Evolutionary conservation across 1,140 invertebrate genomes (phyloP), one percentile per base, ranked within the genome.

Genomic region (Caenorhabditis elegans): DNA sequence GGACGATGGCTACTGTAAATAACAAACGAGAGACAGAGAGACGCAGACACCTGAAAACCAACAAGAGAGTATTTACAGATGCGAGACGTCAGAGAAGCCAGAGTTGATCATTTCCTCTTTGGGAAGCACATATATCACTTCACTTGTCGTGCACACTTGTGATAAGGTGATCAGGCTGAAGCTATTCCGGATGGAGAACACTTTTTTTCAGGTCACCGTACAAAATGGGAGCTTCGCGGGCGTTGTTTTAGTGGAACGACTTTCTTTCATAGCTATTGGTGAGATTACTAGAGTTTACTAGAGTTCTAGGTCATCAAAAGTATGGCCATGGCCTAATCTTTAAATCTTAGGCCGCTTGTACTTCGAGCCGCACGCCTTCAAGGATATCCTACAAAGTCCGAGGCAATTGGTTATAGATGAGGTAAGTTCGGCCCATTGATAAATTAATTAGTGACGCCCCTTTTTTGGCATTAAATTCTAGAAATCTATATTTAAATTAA

Each of bases 131-230:
- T 70, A 70, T 70, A 70, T 70, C 60, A 70, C 60, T 70, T 70
- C 60, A 70, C 60, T 70, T 70, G 60, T 70, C 60, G 60, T 70
- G 60, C 60, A 70, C 60, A 70, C 60, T 70, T 70, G 60, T 70
- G 60, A 70, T 70, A 39, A 70, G 60, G 60, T 70, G 11, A 13
- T n/a, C n/a, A n/a, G n/a, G n/a, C n/a, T n/a, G n/a, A n/a, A n/a
- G n/a, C n/a, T n/a, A n/a, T n/a, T n/a, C n/a, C n/a, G n/a, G n/a
- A n/a, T n/a, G n/a, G n/a, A n/a, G n/a, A n/a, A n/a, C n/a, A 43
- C 15, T 15, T 43, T n/a, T 60, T 60, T 39, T 24, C 34, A 70
- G 60, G 60, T 70, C 22, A 70, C 60, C 19, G 60, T 70, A 70
- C 60, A 19, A 39, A 70, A 70, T 70, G 60, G 60, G 17, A 70